These are phyloP conservation scores for Agrilus planipennis DNA, from an alignment of 1,140 invertebrate genomes.

Conservation along the genomic window DNA sequence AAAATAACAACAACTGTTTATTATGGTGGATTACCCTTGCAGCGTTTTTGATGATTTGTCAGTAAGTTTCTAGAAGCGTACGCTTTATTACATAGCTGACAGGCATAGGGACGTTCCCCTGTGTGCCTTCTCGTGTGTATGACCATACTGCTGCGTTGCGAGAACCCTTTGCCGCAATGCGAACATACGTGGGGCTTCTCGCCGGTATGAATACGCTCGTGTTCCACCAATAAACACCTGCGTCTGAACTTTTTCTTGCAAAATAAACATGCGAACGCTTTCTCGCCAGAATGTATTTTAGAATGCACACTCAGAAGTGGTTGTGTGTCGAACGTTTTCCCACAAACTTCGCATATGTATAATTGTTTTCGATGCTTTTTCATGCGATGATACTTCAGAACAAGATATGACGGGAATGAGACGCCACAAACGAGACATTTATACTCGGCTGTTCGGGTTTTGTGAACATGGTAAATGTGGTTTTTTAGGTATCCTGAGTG, in stretches of 20 bases:
- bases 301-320: constrained; percentile 54
- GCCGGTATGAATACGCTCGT: constrained; percentile 30
- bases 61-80: neutral
- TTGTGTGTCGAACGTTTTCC: constrained; percentile 48
- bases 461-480: constrained; percentile 28
- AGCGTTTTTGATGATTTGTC: constrained; percentile 2
- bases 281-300: constrained; percentile 54
- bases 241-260: constrained; percentile 60
- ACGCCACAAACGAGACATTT: constrained; percentile 28
- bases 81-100: constrained; percentile 40
- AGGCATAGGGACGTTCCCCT: constrained; percentile 60
- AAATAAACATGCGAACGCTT: constrained; percentile 58
- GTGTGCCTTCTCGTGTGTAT: constrained; percentile 59
- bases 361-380: constrained; percentile 34
- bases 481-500: constrained; percentile 22
- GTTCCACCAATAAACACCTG: constrained; percentile 44
- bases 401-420: constrained; percentile 24
- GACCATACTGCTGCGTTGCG: constrained; percentile 16
- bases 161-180: constrained; percentile 47
- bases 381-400: constrained; percentile 23
- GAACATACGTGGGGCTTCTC: constrained; percentile 60
- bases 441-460: constrained; percentile 22
- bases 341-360: constrained; percentile 31
- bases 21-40: no score
- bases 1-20: no score